Evolutionary conservation across 2,888 invertebrate species (phyloP).

Genomic region (Acleris holmiana): DNA sequence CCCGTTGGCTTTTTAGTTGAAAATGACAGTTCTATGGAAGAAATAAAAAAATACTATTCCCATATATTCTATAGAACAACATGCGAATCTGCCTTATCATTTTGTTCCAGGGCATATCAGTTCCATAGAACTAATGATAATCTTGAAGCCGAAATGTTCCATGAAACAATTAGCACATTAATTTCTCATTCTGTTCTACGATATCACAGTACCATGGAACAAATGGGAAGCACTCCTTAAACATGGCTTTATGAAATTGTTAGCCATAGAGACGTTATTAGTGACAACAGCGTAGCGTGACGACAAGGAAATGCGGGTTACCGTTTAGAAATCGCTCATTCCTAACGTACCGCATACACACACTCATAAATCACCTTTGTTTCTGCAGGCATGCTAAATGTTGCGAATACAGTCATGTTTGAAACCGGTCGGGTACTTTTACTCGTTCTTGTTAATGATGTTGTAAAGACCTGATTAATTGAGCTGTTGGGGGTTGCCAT

Average conservation of each 20-base stretch:
- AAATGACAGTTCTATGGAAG: no score
- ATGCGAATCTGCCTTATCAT: no score
- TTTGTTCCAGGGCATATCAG: no score
- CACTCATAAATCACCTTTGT: conserved; percentile 36
- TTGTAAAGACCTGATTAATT: conserved; percentile 27
- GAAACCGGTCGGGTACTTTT: conserved; percentile 17
- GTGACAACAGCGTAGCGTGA: conserved; percentile 55
- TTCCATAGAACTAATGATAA: no score
- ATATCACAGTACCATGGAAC: no score
- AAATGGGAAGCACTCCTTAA: no score
- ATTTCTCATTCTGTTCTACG: no score
- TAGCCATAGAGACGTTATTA: conserved; percentile 25
- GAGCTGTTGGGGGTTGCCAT: conserved; percentile 12
- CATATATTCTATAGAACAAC: no score
- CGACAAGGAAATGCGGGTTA: conserved; percentile 60
- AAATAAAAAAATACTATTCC: no score
- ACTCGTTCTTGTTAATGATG: conserved; percentile 17
- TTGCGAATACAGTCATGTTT: conserved; percentile 20
- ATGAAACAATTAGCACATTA: no score
- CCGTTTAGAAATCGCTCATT: conserved; percentile 60
- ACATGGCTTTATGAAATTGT: conserved; percentile 6
- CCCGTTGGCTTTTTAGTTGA: no score
- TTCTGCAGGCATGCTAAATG: conserved; percentile 23
- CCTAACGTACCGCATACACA: conserved; percentile 42
- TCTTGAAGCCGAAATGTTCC: no score